phyloP scores from a whole-genome alignment of 2,113 vertebrate genomes.

The Phyllopteryx taeniolatus region DNA sequence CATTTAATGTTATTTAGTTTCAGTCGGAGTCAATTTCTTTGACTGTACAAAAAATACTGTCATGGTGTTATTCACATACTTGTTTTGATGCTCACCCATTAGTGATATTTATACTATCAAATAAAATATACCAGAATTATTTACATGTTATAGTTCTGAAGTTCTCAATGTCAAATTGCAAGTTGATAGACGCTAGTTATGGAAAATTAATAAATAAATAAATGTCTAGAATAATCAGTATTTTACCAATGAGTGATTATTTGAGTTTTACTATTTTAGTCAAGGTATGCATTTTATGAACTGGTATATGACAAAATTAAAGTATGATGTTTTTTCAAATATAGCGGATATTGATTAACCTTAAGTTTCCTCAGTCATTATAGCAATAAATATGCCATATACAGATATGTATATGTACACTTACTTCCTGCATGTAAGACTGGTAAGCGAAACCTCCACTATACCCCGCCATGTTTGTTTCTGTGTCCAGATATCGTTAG shows the following conservation, averaged over 20 bases:
- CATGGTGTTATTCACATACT: no score
- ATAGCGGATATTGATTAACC: no score
- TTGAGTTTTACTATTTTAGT: not conserved
- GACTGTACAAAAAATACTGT: no score
- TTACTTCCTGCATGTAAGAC: constrained; percentile 44
- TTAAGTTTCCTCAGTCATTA: not conserved
- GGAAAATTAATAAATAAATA: not conserved
- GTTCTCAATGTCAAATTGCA: not conserved
- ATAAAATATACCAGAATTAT: not conserved
- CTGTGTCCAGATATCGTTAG: constrained; percentile 75
- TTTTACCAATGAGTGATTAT: not conserved
- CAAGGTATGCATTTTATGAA: no score
- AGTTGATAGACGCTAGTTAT: not conserved
- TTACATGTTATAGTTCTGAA: not conserved
- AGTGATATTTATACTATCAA: not conserved
- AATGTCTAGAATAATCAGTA: not conserved
- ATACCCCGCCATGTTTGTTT: constrained; percentile 60
- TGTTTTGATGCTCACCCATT: no score
- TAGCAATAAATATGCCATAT: not conserved
- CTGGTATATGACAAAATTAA: no score
- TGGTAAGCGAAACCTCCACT: constrained; percentile 38
- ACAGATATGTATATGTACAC: constrained; percentile 16
- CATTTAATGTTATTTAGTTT: no score
- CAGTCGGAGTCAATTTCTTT: no score
- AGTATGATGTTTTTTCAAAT: no score